Evolutionary conservation across 1,140 invertebrate genomes (phyloP).

Genomic region (Matsumurasca onukii): DNA sequence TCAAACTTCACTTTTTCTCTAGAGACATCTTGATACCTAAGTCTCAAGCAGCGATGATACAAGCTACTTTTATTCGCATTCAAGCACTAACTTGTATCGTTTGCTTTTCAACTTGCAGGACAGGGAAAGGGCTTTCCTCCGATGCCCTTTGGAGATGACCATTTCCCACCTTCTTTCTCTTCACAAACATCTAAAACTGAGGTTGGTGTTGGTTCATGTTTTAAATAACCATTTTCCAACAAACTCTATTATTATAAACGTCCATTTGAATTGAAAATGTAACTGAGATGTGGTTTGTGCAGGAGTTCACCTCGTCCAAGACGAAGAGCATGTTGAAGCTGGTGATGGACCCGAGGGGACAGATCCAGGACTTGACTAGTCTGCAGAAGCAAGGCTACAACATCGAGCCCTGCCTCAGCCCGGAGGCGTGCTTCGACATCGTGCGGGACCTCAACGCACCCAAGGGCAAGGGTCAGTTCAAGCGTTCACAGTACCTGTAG

Average conservation of each 20-base stretch:
- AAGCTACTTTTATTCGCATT: no score
- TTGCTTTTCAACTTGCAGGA: no score
- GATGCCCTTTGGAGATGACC: background rate
- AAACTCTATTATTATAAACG: no score
- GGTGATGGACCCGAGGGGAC: slow-evolving; percentile 76
- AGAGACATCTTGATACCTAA: no score
- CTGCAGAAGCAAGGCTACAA: slow-evolving; percentile 59
- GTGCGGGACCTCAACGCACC: slow-evolving; percentile 76
- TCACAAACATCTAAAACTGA: background rate
- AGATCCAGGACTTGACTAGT: slow-evolving; percentile 66
- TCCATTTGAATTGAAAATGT: no score
- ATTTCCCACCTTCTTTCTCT: background rate
- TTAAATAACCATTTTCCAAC: no score
- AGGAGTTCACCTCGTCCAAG: no score
- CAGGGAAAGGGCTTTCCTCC: background rate
- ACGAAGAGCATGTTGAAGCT: slow-evolving; percentile 70
- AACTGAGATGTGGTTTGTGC: no score
- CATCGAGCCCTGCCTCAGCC: slow-evolving; percentile 63
- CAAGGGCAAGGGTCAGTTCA: slow-evolving; percentile 65
- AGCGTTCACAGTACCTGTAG: background rate
- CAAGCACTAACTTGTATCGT: no score
- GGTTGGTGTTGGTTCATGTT: no score
- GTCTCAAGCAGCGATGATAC: no score
- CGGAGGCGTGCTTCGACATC: slow-evolving; percentile 64
- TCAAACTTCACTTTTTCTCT: no score